A percentile compares a stretch with the other conserved stretches of the same genome.
Conservation (phyloP, 2,113 vertebrate genomes). For the Spheniscus mendiculus region DNA sequence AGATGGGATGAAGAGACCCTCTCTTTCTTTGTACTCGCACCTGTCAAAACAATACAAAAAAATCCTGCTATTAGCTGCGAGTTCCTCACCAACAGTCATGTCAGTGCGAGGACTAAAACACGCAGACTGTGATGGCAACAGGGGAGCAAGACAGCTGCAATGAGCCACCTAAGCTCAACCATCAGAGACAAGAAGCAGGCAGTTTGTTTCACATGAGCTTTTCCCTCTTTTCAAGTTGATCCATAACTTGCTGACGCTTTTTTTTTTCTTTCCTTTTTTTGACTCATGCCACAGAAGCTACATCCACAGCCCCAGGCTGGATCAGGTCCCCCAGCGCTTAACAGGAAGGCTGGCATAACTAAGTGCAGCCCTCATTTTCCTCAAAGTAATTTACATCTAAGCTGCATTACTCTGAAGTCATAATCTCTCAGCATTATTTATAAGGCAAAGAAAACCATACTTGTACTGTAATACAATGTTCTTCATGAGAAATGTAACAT, state of each 20-base stretch:
- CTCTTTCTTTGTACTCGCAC: not conserved
- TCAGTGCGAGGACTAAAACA: not conserved
- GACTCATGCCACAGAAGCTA: not conserved
- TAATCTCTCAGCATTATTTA: not conserved
- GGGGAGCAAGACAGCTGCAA: not conserved
- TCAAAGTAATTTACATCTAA: not conserved
- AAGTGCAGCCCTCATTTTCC: not conserved
- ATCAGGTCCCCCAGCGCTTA: not conserved
- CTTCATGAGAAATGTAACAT: not conserved
- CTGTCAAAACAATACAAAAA: not conserved
- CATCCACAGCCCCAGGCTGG: not conserved
- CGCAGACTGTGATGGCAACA: not conserved
- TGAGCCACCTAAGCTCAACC: not conserved
- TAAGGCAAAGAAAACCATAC: not conserved
- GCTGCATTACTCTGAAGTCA: not conserved
- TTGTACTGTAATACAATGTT: not conserved
- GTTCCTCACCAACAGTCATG: not conserved
- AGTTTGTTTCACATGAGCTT: not conserved
- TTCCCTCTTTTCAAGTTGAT: not conserved
- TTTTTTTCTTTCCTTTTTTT: fast-evolving
- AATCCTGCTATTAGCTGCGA: not conserved
- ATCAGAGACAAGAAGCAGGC: not conserved
- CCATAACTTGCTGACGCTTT: not conserved
- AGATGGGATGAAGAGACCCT: not conserved
- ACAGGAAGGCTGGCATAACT: not conserved